phyloP scores from a whole-genome alignment of 2,888 invertebrate genomes.

The Rhynchonema sp. region DNA sequence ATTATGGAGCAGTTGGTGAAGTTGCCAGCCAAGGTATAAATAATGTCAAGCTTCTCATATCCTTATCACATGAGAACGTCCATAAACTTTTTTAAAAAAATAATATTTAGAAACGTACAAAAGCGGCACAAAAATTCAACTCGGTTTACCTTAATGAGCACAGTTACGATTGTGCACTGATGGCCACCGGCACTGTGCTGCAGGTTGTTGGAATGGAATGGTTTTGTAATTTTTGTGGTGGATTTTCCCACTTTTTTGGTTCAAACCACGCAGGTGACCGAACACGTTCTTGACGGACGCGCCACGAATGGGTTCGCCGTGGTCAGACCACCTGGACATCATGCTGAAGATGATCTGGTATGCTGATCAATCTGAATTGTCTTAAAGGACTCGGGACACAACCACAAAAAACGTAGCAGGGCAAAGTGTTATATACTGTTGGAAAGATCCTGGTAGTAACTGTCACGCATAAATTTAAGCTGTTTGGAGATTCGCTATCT shows the following conservation, averaged over 20 bases:
- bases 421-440: no score
- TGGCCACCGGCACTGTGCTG: slow-evolving; percentile 2
- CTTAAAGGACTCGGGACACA: no score
- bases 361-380: no score
- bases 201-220: not conserved
- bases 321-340: slow-evolving; percentile 70
- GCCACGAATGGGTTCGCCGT: slow-evolving; percentile 68
- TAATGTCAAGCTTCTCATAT: not conserved
- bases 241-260: no score
- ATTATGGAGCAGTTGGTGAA: not conserved
- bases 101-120: not conserved
- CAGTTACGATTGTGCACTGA: not conserved
- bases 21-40: not conserved
- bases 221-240: not conserved
- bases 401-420: no score
- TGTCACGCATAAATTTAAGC: not conserved
- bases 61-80: not conserved
- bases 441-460: no score
- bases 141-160: not conserved
- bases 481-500: not conserved
- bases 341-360: slow-evolving; percentile 56
- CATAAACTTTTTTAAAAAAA: not conserved
- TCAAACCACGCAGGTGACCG: not conserved
- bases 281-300: not conserved
- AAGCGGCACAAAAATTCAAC: not conserved